Evolutionary conservation across 2,888 invertebrate genomes (phyloP).

Genomic region (Cryptocheilus praepositus): DNA sequence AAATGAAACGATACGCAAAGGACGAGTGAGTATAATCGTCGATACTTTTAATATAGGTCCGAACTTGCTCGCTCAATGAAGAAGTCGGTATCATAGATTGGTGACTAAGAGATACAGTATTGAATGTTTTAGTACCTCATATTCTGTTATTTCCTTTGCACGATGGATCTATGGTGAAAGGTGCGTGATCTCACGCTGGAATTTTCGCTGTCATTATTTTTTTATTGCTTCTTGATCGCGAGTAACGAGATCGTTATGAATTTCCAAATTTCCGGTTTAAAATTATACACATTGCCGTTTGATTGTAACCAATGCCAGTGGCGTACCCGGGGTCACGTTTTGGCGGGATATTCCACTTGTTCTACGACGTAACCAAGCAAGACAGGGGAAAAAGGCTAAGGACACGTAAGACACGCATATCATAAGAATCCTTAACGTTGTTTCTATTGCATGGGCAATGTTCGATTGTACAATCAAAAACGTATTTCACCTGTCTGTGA

Average conservation of each 20-base stretch:
- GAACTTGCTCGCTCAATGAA: background rate
- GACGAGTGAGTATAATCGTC: slow-evolving; percentile 61
- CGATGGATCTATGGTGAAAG: too few species aligned
- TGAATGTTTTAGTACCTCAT: too few species aligned
- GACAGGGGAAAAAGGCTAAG: slow-evolving; percentile 11
- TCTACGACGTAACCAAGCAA: slow-evolving; percentile 27
- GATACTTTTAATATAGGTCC: too few species aligned
- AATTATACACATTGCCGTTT: slow-evolving; percentile 20
- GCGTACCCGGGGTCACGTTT: slow-evolving; percentile 38
- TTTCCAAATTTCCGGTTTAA: background rate
- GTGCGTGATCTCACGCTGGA: too few species aligned
- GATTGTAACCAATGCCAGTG: slow-evolving; percentile 32
- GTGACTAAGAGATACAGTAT: too few species aligned
- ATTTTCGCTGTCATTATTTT: background rate
- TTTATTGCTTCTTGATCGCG: too few species aligned
- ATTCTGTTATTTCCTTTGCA: too few species aligned
- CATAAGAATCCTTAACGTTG: too few species aligned
- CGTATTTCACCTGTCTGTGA: slow-evolving; percentile 16
- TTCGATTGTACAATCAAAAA: slow-evolving; percentile 13
- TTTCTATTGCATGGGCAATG: background rate
- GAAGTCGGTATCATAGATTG: background rate
- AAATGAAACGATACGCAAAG: slow-evolving; percentile 57
- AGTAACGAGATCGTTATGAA: too few species aligned
- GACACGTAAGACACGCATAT: slow-evolving; percentile 6
- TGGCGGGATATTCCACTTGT: slow-evolving; percentile 33